A percentile compares a stretch with the other conserved stretches of the same genome.
Conservation (phyloP, 1,140 invertebrate species). For the Adelges cooleyi region DNA sequence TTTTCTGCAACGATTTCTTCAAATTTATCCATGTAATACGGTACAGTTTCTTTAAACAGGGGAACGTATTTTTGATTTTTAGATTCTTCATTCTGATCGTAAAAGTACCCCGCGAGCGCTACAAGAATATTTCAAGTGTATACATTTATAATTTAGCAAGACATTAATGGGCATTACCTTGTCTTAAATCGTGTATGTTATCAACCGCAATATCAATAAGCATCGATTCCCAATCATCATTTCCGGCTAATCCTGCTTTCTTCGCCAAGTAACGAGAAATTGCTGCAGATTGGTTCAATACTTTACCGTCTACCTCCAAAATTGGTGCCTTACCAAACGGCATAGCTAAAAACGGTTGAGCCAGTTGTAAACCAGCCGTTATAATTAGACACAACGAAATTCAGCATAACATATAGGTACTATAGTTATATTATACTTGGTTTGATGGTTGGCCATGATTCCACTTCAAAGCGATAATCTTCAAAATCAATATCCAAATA, state of each 20-base stretch:
- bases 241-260: constrained; percentile 50
- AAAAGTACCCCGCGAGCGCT: neutral
- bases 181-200: constrained; percentile 45
- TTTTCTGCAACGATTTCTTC: constrained; percentile 46
- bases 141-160: too few species aligned
- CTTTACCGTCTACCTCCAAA: constrained; percentile 57
- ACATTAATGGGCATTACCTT: too few species aligned
- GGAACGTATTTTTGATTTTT: constrained; percentile 41
- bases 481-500: constrained; percentile 59
- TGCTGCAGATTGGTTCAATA: constrained; percentile 53
- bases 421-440: too few species aligned
- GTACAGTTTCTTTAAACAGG: constrained; percentile 44
- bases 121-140: too few species aligned
- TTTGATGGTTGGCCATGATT: constrained; percentile 49
- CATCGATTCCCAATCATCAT: constrained; percentile 51
- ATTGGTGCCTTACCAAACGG: constrained; percentile 66
- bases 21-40: constrained; percentile 47
- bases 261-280: constrained; percentile 61
- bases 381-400: too few species aligned
- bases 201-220: constrained; percentile 53
- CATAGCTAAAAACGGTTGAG: too few species aligned
- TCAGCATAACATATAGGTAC: too few species aligned
- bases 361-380: too few species aligned
- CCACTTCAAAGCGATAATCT: constrained; percentile 48
- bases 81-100: constrained; percentile 33